Conservation (phyloP, 2,113 vertebrate genomes). For the Microcebus jonahi region DNA sequence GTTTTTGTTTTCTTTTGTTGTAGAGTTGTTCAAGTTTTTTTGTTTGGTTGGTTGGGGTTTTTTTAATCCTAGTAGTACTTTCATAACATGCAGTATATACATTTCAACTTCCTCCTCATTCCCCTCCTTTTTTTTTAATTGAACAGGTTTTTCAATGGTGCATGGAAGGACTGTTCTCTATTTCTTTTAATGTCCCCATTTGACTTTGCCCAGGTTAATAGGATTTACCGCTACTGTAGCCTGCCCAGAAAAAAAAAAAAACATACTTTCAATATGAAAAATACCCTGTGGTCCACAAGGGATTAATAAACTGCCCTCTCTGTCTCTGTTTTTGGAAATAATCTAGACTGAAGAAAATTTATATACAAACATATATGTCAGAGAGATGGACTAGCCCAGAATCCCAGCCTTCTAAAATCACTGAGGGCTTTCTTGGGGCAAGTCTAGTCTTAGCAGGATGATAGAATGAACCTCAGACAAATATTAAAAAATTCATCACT, state of each 20-base stretch:
- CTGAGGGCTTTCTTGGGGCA: background rate
- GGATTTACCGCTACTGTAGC: constrained; percentile 71
- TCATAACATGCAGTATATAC: background rate
- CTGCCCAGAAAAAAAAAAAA: constrained; percentile 58
- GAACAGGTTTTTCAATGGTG: constrained; percentile 42
- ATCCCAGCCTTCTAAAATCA: background rate
- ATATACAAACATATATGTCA: constrained; percentile 42
- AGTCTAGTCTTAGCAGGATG: background rate
- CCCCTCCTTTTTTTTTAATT: background rate
- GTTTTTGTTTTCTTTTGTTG: constrained; percentile 25
- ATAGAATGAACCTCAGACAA: constrained; percentile 29
- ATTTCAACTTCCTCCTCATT: constrained; percentile 20
- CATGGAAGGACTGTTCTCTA: constrained; percentile 50
- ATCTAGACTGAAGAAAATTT: constrained; percentile 75
- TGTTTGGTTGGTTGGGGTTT: background rate
- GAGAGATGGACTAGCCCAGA: background rate
- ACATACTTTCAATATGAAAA: constrained; percentile 68
- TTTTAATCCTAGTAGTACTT: background rate
- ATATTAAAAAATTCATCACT: constrained; percentile 34
- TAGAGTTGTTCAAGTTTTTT: background rate
- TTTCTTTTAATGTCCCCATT: constrained; percentile 77
- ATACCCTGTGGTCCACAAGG: constrained; percentile 59
- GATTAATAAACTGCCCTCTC: constrained; percentile 76
- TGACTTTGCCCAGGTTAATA: constrained; percentile 81
- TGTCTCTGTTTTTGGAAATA: constrained; percentile 71